Evolutionary conservation across 2,113 vertebrate species (phyloP).

Genomic region (Aptenodytes patagonicus): DNA sequence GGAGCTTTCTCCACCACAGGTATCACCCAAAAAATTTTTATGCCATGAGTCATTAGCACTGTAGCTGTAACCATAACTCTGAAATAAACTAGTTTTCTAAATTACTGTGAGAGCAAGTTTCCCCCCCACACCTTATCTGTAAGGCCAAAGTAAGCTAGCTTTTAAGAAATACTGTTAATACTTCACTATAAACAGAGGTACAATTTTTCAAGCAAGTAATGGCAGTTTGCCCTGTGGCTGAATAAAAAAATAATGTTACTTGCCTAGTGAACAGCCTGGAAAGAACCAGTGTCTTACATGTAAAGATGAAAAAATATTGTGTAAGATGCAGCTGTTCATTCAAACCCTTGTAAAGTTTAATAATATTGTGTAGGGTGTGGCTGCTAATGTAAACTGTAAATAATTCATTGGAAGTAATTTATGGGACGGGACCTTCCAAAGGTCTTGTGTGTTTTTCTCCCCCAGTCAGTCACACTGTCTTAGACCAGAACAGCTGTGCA

Average conservation of each 20-base stretch:
- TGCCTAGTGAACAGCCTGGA: background rate
- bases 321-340: constrained; percentile 41
- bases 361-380: background rate
- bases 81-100: background rate
- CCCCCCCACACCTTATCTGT: background rate
- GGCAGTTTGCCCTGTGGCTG: background rate
- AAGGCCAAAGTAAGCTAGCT: background rate
- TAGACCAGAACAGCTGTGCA: background rate
- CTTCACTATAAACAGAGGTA: background rate
- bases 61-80: background rate
- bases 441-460: background rate
- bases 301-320: constrained; percentile 42
- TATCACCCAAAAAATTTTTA: background rate
- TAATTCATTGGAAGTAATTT: constrained; percentile 56
- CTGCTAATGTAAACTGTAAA: constrained; percentile 63
- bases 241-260: background rate
- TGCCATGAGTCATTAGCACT: background rate
- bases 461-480: background rate
- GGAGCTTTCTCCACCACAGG: background rate
- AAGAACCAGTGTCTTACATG: background rate
- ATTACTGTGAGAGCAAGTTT: background rate
- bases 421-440: constrained; percentile 5
- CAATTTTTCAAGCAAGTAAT: background rate
- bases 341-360: constrained; percentile 41
- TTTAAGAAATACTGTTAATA: background rate